Conservation (phyloP, 2,797 vertebrate species). For the Acropternis orthonyx region DNA sequence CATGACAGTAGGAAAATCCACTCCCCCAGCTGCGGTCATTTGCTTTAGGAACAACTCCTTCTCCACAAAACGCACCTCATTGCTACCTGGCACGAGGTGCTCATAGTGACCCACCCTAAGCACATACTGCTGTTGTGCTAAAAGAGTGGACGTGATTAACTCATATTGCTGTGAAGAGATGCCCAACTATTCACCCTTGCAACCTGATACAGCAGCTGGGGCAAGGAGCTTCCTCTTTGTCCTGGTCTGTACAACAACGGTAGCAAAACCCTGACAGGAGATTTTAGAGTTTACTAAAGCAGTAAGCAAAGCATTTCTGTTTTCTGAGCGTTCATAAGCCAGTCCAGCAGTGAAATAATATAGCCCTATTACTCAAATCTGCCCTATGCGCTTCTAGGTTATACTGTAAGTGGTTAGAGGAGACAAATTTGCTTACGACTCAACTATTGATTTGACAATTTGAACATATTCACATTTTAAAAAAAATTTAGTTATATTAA, state of each 20-base stretch:
- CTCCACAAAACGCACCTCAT: neutral
- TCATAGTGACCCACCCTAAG: neutral
- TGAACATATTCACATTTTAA: neutral
- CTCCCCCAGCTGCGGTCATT: neutral
- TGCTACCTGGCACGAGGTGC: neutral
- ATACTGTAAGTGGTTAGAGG: neutral
- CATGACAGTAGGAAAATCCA: neutral
- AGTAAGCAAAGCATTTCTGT: neutral
- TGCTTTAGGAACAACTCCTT: neutral
- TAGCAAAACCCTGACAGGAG: neutral
- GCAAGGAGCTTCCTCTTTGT: neutral
- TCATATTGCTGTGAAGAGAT: neutral
- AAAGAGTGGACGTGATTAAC: neutral
- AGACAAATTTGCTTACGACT: neutral
- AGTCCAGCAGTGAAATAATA: neutral
- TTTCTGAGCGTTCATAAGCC: neutral
- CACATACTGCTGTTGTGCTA: neutral
- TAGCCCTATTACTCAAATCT: neutral
- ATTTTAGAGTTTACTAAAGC: neutral
- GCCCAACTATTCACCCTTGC: neutral
- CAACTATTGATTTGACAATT: neutral
- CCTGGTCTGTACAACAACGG: rapidly evolving
- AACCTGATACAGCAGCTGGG: neutral
- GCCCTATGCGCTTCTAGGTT: neutral
- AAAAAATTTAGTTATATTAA: neutral